Evolutionary conservation across 2,113 vertebrate genomes (phyloP).

Genomic region (Hemiscyllium ocellatum): DNA sequence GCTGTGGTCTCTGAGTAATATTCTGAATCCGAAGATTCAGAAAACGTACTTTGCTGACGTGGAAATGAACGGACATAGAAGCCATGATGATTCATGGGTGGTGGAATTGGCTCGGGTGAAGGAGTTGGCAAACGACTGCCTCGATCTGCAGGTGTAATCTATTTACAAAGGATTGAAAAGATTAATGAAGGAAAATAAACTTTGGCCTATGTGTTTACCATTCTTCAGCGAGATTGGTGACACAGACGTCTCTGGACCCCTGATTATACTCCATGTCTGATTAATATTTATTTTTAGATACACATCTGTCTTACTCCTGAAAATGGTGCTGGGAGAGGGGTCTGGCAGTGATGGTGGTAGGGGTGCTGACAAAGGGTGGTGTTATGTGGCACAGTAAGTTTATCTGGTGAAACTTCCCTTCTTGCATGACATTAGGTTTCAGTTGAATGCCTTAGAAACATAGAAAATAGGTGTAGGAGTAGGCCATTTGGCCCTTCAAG

Average conservation of each 20-base stretch:
- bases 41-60: slow-evolving; percentile 55
- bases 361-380: too few species aligned
- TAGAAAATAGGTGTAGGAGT: too few species aligned
- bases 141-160: slow-evolving; percentile 52
- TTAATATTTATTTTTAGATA: background rate
- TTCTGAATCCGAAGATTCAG: slow-evolving; percentile 66
- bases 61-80: slow-evolving; percentile 60
- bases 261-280: background rate
- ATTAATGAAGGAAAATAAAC: background rate
- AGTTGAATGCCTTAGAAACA: background rate
- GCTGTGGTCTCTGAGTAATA: slow-evolving; percentile 66
- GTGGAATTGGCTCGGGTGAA: slow-evolving; percentile 54
- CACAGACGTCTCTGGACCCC: background rate
- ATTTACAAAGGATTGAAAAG: background rate
- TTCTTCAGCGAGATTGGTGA: background rate
- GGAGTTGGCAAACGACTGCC: slow-evolving; percentile 54
- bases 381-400: background rate
- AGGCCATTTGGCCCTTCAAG: too few species aligned
- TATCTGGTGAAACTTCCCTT: background rate
- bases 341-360: too few species aligned
- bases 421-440: background rate
- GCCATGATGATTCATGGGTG: slow-evolving; percentile 62
- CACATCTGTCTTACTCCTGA: background rate
- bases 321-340: background rate
- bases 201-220: too few species aligned